Base-by-base conservation (phyloP, 1,140 invertebrate genomes). In the Leptonema lineaticorne region DNA sequence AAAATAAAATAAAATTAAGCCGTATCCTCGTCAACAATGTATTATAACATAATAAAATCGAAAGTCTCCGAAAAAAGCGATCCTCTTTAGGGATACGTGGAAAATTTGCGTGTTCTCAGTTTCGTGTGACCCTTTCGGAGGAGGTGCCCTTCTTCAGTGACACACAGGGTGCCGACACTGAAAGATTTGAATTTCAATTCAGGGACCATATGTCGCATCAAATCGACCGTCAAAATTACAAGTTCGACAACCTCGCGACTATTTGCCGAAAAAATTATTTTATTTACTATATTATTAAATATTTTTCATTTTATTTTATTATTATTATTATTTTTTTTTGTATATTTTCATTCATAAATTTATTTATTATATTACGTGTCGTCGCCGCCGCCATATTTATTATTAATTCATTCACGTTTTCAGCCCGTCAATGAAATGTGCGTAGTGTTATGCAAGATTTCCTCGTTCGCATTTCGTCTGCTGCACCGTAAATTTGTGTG, bases 121-220 rank as follows among this genome's bases (percentile, higher is more conserved):
- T 33, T 64, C 62, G 62, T 45, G 62, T 64, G 62, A n/a, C 62
- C 14, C 14, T 45, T 33, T 11, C 37, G 37, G 16, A 22, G 4
- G 1, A 20, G 50, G 6, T 53, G 16, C 9, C 24, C 50, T 64
- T 70, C 64, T 70, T 63, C 59, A 46, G 65, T 70, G 64, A 70
- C 69, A 70, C 63, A 63, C 20, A 14, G 45, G 58, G 63, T 9
- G 27, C 64, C 58, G 50, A 29, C 45, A 33, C 67, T 27, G 46
- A 30, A n/a, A 45, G 65, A 29, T 59, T 59, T 48, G 56, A 53
- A 53, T 68, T 68, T 62, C 41, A 60, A 30, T 58, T 65, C 30
- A 33, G 22, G 2, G 30, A 24, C 64, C 64, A 66, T 66, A 66
- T 66, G 64, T 26, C 30, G 64, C 48, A 6, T 46, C 41, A 64